These are phyloP conservation scores for Hippocampus comes DNA, from an alignment of 2,113 vertebrate genomes.

Conservation along the genomic window DNA sequence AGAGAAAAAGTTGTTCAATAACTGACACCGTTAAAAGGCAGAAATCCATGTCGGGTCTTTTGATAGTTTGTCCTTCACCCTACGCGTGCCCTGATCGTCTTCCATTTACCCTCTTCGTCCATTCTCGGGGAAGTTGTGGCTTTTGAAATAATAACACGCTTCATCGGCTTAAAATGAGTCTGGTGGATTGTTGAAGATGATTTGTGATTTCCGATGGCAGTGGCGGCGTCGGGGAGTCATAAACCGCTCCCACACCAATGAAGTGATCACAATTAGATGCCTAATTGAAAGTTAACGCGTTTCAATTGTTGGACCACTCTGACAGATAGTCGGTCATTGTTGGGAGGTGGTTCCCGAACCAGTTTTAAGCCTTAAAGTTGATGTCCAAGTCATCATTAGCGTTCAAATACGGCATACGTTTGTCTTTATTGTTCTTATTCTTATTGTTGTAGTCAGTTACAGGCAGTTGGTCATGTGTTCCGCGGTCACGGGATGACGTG, in stretches of 20 bases:
- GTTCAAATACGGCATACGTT: not conserved
- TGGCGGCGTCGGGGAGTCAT: constrained; percentile 19
- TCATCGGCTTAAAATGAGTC: constrained; percentile 34
- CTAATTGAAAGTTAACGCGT: constrained; percentile 3
- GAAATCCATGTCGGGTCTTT: constrained; percentile 88
- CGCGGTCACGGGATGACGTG: no score
- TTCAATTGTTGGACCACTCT: not conserved
- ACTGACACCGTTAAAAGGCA: constrained; percentile 90
- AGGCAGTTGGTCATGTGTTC: no score
- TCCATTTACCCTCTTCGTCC: constrained; percentile 38
- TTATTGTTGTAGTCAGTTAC: no score
- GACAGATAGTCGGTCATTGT: constrained; percentile 6
- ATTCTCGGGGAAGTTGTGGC: constrained; percentile 27
- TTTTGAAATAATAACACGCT: constrained; percentile 50
- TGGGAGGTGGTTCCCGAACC: not conserved
- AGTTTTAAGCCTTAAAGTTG: constrained; percentile 48
- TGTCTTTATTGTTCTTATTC: no score
- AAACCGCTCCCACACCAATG: constrained; percentile 9
- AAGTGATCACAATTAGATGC: constrained; percentile 6
- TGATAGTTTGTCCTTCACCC: not conserved
- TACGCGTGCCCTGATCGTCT: constrained; percentile 70
- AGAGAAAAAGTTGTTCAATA: constrained; percentile 88
- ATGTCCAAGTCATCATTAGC: constrained; percentile 42
- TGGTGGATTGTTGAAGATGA: not conserved
- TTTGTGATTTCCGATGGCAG: constrained; percentile 21